Base-by-base conservation (phyloP, 2,888 invertebrate genomes). In the Dicyrtomina minuta region DNA sequence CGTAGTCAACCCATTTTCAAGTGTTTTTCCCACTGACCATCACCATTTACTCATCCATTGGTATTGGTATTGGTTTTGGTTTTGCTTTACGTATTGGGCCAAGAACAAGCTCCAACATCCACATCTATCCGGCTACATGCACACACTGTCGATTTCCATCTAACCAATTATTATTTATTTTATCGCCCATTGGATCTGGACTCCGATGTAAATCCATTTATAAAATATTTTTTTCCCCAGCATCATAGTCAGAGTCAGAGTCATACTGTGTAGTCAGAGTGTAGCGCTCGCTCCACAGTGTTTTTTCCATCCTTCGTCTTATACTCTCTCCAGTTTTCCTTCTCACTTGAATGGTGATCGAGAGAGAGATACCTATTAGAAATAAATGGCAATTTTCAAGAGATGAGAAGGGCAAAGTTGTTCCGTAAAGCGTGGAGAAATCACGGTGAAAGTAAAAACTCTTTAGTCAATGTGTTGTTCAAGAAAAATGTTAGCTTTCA, bases 141-240 rank as follows among this genome's bases (percentile, higher is more conserved):
- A 72, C 58, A 70, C 20, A 69, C 68, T 73, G 70, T 64, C 66
- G 71, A 71, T 73, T 71, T 70, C 66, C 73, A 73, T 73, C 71
- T 44, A 60, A 46, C 73, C 73, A 74, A 74, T 74, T 74, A 71
- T 74, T 74, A 74, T 74, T 74, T 74, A 74, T 72, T 70, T 74
- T 74, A 74, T 70, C 70, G 68, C 71, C 68, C 70, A 51, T 71
- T 66, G 43, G 43, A 66, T 53, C 51, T 44, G 6, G 41, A 68
- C 60, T 53, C 68, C 68, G 20, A 53, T 60, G 68, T 68, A 68
- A 68, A 61, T 68, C 68, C 68, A 68, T 68, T 68, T 68, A 68
- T 68, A 68, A 58, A 60, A 68, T 68, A 67, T 58, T 67, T 67
- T 62, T 27, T 56, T 62, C 58, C 41, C 59, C 26, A 41, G 4